Evolutionary conservation across 2,888 invertebrate species (phyloP), one percentile per base, ranked within the genome.

Genomic region (Steinernema scapterisci): DNA sequence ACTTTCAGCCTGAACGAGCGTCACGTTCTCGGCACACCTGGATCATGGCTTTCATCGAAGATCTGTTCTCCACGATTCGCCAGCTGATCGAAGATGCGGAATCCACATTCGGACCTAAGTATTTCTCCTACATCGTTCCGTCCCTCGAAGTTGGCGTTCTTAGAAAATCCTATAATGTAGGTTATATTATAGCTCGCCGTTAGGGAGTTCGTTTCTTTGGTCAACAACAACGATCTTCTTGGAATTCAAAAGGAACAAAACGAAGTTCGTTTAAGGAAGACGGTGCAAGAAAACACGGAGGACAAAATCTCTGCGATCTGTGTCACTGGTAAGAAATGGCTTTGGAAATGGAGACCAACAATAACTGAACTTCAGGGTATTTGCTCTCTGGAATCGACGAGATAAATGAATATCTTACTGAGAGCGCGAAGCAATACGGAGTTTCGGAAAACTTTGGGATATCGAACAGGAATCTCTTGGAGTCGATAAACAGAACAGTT

Each of bases 81-180:
- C 76, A 81, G 16, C 73, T 82, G 1, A 72, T 82, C 7, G 76
- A 81, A 27, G 81, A 83, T 11, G 74, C 81, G 1, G 54, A 43
- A 23, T 38, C 38, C 16, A 82, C 75, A 7, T 80, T 80, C 48
- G 80, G 82, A 7, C 25, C 72, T 3, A 54, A 74, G n/a, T 80
- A 80, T 51, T 44, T 77, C 16, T 27, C 56, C 6, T 52, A 77
- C 56, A 71, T 80, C 48, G 75, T 81, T 11, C 79, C 80, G 9
- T 75, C 82, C 23, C 78, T 80, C 23, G 81, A 83, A 44, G 82
- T 78, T 73, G 16, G 63, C 13, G 27, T 6, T n/a, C n/a, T n/a
- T n/a, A n/a, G n/a, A n/a, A n/a, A 16, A 63, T 27, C 25, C 1
- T 21, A 6, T 25, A 19, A 54, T 25, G 6, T 19, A 21, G 31